Conservation (phyloP, 2,113 vertebrate species). For the Synchiropus splendidus region DNA sequence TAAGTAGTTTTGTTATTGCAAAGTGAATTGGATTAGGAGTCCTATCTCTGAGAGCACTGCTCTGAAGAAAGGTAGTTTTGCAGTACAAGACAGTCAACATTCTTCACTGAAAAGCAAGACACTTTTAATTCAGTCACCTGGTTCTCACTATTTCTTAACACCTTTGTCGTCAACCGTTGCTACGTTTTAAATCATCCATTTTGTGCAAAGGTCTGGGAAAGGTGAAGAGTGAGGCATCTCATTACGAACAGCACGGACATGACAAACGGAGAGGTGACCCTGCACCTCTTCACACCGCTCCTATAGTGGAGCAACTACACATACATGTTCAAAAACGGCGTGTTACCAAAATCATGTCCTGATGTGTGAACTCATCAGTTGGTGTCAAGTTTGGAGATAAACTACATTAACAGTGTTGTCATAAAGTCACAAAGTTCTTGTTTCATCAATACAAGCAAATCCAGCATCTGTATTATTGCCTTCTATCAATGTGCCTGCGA, state of each 20-base stretch:
- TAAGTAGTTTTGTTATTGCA: conserved; percentile 49
- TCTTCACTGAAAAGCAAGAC: conserved; percentile 5
- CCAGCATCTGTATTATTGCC: neutral
- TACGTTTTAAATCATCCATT: neutral
- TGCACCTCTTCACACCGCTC: conserved; percentile 40
- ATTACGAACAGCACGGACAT: conserved; percentile 26
- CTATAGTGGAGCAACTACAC: conserved; percentile 12
- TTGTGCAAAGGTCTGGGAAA: conserved; percentile 13
- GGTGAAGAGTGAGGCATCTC: conserved; percentile 28
- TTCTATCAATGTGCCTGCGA: conserved; percentile 68
- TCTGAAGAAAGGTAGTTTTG: conserved; percentile 30
- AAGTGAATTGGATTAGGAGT: conserved; percentile 28
- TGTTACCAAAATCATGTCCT: conserved; percentile 28
- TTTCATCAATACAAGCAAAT: conserved; percentile 13
- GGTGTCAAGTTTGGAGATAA: conserved; percentile 6
- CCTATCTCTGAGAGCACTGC: conserved; percentile 54
- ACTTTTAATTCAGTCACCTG: neutral
- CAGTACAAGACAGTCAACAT: conserved; percentile 13
- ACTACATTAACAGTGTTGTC: conserved; percentile 12
- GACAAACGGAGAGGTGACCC: conserved; percentile 43
- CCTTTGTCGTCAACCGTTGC: too few species aligned
- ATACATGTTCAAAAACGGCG: conserved; percentile 40
- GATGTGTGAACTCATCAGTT: conserved; percentile 14
- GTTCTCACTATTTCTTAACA: neutral
- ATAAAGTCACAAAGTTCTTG: conserved; percentile 5